Conservation (phyloP, 2,888 invertebrate species). For the Zootermopsis nevadensis region DNA sequence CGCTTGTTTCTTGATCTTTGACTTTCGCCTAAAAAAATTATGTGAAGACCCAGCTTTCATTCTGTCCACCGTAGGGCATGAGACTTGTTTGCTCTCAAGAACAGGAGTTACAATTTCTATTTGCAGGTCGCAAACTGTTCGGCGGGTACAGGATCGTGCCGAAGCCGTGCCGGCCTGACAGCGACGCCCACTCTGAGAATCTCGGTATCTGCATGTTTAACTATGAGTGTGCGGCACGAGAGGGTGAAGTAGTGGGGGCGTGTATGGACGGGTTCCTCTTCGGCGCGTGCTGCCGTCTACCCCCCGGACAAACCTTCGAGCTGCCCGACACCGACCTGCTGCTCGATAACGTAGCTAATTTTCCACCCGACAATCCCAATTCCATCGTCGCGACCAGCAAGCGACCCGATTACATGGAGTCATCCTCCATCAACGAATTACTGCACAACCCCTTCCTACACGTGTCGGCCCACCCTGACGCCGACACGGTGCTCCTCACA, state of each 20-base stretch:
- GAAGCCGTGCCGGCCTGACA: constrained; percentile 79
- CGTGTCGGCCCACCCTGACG: constrained; percentile 58
- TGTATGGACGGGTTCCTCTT: constrained; percentile 95
- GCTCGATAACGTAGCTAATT: constrained; percentile 8
- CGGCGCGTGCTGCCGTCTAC: constrained; percentile 88
- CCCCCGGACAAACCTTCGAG: constrained; percentile 57
- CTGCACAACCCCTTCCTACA: constrained; percentile 40
- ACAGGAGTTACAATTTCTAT: no score
- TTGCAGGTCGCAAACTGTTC: constrained; percentile 76
- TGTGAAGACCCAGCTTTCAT: no score
- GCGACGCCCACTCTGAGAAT: constrained; percentile 69
- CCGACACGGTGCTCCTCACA: constrained; percentile 71
- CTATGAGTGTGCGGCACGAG: constrained; percentile 84
- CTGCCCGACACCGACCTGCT: constrained; percentile 41
- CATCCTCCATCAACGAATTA: not conserved
- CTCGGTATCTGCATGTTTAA: constrained; percentile 94
- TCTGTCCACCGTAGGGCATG: no score
- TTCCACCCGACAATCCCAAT: constrained; percentile 37
- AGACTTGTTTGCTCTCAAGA: no score
- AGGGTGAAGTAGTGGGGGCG: constrained; percentile 86
- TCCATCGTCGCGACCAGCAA: not conserved
- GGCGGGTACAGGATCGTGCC: constrained; percentile 90
- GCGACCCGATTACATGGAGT: not conserved
- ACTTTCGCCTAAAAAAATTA: no score
- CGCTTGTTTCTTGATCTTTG: no score